Evolutionary conservation across 2,888 invertebrate species (phyloP).

Genomic region (Xestoiulus laeticollis): DNA sequence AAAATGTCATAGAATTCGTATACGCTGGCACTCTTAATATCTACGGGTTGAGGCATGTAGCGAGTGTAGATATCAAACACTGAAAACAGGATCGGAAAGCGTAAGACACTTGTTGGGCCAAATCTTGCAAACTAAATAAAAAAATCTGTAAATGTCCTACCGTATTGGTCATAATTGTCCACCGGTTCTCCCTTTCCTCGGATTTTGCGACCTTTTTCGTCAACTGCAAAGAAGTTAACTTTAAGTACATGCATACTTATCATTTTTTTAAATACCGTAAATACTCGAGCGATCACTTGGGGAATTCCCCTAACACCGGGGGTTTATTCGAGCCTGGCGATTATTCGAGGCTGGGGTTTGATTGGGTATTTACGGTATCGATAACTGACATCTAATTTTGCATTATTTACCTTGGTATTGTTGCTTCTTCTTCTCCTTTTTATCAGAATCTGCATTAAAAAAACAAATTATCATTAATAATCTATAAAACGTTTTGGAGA

Average conservation of each 20-base stretch:
- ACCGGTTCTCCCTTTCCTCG: constrained; percentile 89
- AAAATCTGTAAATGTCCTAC: constrained; percentile 62
- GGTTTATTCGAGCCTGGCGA: no score
- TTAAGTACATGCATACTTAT: no score
- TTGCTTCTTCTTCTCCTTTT: constrained; percentile 77
- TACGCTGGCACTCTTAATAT: constrained; percentile 92
- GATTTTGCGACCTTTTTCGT: constrained; percentile 73
- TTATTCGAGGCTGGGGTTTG: no score
- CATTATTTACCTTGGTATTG: constrained; percentile 54
- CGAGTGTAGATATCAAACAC: constrained; percentile 98
- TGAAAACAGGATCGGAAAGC: constrained; percentile 59
- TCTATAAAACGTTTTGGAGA: background rate
- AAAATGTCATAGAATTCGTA: constrained; percentile 98
- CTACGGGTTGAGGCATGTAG: constrained; percentile 96
- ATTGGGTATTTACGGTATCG: no score
- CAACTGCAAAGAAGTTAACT: constrained; percentile 58
- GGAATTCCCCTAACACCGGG: no score
- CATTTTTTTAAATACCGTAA: no score
- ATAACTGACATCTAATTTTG: background rate
- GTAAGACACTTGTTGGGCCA: constrained; percentile 49
- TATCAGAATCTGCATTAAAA: constrained; percentile 67
- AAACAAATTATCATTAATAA: constrained; percentile 8
- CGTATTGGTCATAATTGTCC: constrained; percentile 96
- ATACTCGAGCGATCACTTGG: no score
- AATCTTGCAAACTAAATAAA: background rate